phyloP scores from a whole-genome alignment of 2,888 invertebrate genomes.

The Drosophila koepferae region DNA sequence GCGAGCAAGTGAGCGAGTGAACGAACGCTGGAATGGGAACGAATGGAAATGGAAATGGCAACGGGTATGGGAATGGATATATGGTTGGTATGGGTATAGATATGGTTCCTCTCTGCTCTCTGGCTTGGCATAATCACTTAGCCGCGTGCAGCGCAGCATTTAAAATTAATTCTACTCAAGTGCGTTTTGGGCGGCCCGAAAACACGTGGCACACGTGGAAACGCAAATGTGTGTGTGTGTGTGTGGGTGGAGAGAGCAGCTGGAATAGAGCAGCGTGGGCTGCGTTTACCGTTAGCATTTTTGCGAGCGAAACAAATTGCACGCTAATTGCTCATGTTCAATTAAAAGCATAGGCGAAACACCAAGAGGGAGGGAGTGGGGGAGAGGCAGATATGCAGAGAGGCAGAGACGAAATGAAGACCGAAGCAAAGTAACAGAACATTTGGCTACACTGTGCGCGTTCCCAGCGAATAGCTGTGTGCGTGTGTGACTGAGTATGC shows the following conservation, averaged over 20 bases:
- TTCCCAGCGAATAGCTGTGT: conserved; percentile 38
- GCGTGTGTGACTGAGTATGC: neutral
- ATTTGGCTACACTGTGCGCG: conserved; percentile 50
- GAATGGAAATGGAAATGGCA: neutral
- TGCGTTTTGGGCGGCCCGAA: conserved; percentile 69
- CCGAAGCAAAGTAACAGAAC: conserved; percentile 11
- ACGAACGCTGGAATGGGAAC: too few relatives aligned
- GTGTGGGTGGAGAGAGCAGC: too few relatives aligned
- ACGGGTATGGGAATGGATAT: conserved; percentile 3
- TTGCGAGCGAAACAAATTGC: conserved; percentile 79
- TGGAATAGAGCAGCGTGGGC: neutral
- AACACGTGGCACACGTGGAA: conserved; percentile 62
- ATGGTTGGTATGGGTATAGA: neutral
- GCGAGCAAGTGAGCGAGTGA: conserved; percentile 16
- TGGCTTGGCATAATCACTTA: conserved; percentile 77
- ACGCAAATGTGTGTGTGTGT: neutral
- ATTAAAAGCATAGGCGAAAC: conserved; percentile 67
- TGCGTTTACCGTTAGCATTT: conserved; percentile 65
- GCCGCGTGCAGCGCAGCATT: conserved; percentile 77
- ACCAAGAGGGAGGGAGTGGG: neutral
- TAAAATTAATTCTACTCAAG: conserved; percentile 83
- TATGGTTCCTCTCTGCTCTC: conserved; percentile 32
- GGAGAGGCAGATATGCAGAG: neutral
- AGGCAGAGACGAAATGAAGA: conserved; percentile 21
- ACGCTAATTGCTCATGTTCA: conserved; percentile 83